Conservation (phyloP, 2,888 invertebrate genomes). For the Rhingia campestris region DNA sequence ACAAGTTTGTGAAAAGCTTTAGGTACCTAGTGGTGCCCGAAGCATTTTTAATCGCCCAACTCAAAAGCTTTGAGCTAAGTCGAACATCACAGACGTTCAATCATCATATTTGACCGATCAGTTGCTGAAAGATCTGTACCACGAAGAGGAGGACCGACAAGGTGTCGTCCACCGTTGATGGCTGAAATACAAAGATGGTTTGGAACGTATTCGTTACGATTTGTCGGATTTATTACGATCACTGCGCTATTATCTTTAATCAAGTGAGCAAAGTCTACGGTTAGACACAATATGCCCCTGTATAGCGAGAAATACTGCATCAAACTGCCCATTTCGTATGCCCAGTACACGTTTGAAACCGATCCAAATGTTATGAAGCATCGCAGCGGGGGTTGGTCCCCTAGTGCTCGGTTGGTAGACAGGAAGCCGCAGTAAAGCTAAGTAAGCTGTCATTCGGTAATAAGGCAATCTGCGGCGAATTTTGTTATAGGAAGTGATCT, state of each 20-base stretch:
- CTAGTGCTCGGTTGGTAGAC: too few species aligned
- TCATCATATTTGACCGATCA: constrained; percentile 4
- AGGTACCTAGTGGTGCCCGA: constrained; percentile 60
- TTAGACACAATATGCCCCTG: constrained; percentile 75
- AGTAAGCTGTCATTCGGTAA: too few species aligned
- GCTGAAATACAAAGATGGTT: constrained; percentile 12
- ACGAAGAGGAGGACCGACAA: constrained; percentile 47
- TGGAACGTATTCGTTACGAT: constrained; percentile 35
- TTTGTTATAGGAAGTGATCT: too few species aligned
- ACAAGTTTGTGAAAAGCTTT: constrained; percentile 53
- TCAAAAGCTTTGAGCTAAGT: constrained; percentile 43
- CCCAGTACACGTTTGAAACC: constrained; percentile 85
- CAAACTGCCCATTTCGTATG: constrained; percentile 89
- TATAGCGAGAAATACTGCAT: constrained; percentile 75
- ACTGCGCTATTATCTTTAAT: constrained; percentile 26
- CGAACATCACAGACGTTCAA: constrained; percentile 28
- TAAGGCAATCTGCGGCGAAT: too few species aligned
- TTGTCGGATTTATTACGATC: constrained; percentile 18
- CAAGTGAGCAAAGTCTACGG: constrained; percentile 33
- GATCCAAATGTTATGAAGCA: constrained; percentile 79
- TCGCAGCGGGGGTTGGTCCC: too few species aligned
- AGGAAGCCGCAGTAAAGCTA: too few species aligned
- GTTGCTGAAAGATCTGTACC: constrained; percentile 45
- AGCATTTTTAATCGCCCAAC: constrained; percentile 41
- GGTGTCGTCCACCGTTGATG: constrained; percentile 57